Conservation (phyloP, 92 coral and sea anemone species). For the Zoanthus sansibaricus region DNA sequence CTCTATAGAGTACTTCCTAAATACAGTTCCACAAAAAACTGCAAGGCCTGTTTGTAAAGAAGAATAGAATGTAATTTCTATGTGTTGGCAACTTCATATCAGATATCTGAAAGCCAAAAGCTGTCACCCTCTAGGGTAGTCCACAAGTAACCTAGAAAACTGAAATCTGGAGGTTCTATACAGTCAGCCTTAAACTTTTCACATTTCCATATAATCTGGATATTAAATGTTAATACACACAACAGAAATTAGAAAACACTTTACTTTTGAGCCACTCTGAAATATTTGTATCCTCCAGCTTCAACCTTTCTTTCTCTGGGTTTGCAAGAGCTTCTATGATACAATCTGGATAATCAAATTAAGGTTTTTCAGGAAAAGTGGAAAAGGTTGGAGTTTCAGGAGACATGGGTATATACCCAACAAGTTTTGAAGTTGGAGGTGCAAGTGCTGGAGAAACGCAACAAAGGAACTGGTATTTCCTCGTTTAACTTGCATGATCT, state of each 20-base stretch:
- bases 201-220: background rate
- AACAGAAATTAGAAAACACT: slow-evolving; percentile 11
- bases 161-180: too few species aligned
- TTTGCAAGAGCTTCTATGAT: slow-evolving; percentile 98
- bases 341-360: slow-evolving; percentile 73
- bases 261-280: slow-evolving; percentile 97
- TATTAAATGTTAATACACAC: background rate
- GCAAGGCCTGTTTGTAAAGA: slow-evolving; percentile 76
- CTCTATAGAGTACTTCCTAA: slow-evolving; percentile 93
- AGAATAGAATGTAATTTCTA: background rate
- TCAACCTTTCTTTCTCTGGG: slow-evolving; percentile 95
- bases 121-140: too few species aligned
- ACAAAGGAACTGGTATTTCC: too few species aligned
- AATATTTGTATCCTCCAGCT: slow-evolving; percentile 96
- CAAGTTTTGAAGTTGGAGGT: background rate
- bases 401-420: background rate
- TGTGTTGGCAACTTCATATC: background rate
- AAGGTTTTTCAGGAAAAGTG: slow-evolving; percentile 46
- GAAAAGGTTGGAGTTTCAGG: background rate
- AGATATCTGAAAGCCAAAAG: too few species aligned
- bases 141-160: too few species aligned
- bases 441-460: too few species aligned
- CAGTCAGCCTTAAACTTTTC: too few species aligned
- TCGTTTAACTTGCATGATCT: too few species aligned
- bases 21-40: slow-evolving; percentile 96